phyloP scores from a whole-genome alignment of 2,113 vertebrate genomes.

The Solea senegalensis region DNA sequence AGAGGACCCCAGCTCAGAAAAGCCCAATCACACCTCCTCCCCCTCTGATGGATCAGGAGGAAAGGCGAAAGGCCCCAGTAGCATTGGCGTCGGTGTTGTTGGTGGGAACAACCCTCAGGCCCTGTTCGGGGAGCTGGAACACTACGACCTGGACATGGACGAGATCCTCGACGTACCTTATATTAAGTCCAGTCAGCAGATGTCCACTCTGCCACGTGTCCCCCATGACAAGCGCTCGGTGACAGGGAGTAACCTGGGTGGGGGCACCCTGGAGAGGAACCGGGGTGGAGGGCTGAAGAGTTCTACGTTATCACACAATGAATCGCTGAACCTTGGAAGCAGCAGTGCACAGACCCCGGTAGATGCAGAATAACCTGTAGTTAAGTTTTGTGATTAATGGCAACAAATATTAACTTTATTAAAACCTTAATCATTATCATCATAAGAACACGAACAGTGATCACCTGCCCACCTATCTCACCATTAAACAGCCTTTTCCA shows the following conservation, averaged over 20 bases:
- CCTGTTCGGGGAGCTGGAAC: slow-evolving; percentile 92
- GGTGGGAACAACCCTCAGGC: slow-evolving; percentile 53
- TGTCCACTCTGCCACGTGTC: slow-evolving; percentile 86
- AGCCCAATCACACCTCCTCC: slow-evolving; percentile 60
- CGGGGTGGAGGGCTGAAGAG: slow-evolving; percentile 82
- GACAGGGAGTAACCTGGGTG: slow-evolving; percentile 72
- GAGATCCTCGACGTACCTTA: slow-evolving; percentile 99
- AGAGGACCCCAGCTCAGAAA: slow-evolving; percentile 70
- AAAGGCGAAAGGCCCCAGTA: slow-evolving; percentile 70
- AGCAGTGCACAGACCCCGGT: slow-evolving; percentile 63
- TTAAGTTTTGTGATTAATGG: too few relatives aligned
- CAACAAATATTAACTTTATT: too few relatives aligned
- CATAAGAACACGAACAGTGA: too few relatives aligned
- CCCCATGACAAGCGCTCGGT: slow-evolving; percentile 85
- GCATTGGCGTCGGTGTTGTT: background rate
- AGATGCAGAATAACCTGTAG: background rate
- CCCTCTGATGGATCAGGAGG: slow-evolving; percentile 72
- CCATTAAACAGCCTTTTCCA: too few relatives aligned
- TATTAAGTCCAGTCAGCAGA: slow-evolving; percentile 94
- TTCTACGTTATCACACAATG: slow-evolving; percentile 76
- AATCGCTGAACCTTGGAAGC: slow-evolving; percentile 73
- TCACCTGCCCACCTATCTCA: too few relatives aligned
- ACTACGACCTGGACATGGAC: slow-evolving; percentile 99
- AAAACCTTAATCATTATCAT: too few relatives aligned
- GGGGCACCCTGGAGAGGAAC: slow-evolving; percentile 70